A percentile compares a stretch with the other conserved stretches of the same genome.
phyloP scores from a whole-genome alignment of 2,113 vertebrate species.

The Anguilla japonica region DNA sequence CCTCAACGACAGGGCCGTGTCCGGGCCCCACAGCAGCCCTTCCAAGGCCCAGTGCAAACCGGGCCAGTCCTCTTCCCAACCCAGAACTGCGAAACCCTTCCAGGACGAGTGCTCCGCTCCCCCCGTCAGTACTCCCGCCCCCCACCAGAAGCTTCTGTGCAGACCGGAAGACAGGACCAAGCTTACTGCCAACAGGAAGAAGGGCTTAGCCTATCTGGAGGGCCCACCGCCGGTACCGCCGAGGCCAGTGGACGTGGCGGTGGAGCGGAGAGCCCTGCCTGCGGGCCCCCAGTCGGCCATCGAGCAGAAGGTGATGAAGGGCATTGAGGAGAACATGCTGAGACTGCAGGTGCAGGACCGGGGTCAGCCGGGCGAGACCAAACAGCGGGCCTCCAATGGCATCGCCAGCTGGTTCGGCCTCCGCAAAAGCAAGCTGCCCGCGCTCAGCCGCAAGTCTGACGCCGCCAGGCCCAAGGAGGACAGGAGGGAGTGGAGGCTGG shows the following conservation, averaged over 20 bases:
- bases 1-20: constrained; percentile 51
- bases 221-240: constrained; percentile 67
- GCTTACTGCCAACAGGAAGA: constrained; percentile 67
- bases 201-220: constrained; percentile 66
- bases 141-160: constrained; percentile 27
- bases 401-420: constrained; percentile 94
- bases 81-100: constrained; percentile 38
- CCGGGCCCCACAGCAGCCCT: constrained; percentile 71
- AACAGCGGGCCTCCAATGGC: constrained; percentile 83
- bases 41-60: constrained; percentile 73
- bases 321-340: constrained; percentile 91
- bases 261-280: constrained; percentile 49
- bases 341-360: constrained; percentile 86
- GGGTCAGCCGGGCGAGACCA: constrained; percentile 69
- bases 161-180: constrained; percentile 68
- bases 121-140: neutral
- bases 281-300: constrained; percentile 79
- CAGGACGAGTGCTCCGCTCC: constrained; percentile 19
- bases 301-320: constrained; percentile 97
- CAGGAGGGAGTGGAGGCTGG: constrained; percentile 59
- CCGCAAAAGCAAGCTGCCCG: constrained; percentile 90
- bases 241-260: constrained; percentile 42
- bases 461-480: constrained; percentile 72
- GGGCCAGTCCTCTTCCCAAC: constrained; percentile 38
- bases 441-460: constrained; percentile 84